Percentiles rank a stretch among this genome's conserved stretches.
Conservation (phyloP, 1,140 invertebrate species). For the Pectinophora gossypiella region DNA sequence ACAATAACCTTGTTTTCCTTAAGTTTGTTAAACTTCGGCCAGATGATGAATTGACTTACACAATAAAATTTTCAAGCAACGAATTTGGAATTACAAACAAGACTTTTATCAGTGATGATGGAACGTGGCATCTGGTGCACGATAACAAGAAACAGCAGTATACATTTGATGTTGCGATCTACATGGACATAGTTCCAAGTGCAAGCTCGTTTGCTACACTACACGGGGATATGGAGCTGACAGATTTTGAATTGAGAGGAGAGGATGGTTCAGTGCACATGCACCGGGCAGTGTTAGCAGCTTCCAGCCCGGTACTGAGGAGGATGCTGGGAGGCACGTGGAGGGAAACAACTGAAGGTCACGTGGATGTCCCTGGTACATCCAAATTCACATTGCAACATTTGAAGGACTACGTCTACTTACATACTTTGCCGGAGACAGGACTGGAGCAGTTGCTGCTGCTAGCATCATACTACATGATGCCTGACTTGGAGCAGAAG, state of each 20-base stretch:
- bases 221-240: constrained; percentile 26
- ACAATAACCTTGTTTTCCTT: constrained; percentile 21
- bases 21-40: constrained; percentile 18
- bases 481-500: constrained; percentile 27
- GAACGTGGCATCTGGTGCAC: constrained; percentile 27
- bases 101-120: constrained; percentile 22
- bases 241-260: constrained; percentile 29
- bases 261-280: constrained; percentile 27
- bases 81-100: constrained; percentile 21
- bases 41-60: constrained; percentile 24
- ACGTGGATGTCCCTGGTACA: constrained; percentile 23
- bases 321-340: constrained; percentile 29
- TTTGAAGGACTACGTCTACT: constrained; percentile 31
- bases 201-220: constrained; percentile 21
- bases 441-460: constrained; percentile 27
- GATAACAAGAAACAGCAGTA: constrained; percentile 22
- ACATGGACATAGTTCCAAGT: constrained; percentile 18
- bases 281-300: constrained; percentile 26
- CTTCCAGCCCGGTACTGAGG: constrained; percentile 25
- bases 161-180: constrained; percentile 15
- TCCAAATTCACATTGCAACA: constrained; percentile 21
- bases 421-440: constrained; percentile 21
- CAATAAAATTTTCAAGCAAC: constrained; percentile 17
- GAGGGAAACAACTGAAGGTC: constrained; percentile 22
- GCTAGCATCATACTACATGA: constrained; percentile 30